Percentiles rank a stretch among this genome's conserved stretches.
Conservation (phyloP, 2,797 vertebrate species). For the Enteromius afrohamiltoni region DNA sequence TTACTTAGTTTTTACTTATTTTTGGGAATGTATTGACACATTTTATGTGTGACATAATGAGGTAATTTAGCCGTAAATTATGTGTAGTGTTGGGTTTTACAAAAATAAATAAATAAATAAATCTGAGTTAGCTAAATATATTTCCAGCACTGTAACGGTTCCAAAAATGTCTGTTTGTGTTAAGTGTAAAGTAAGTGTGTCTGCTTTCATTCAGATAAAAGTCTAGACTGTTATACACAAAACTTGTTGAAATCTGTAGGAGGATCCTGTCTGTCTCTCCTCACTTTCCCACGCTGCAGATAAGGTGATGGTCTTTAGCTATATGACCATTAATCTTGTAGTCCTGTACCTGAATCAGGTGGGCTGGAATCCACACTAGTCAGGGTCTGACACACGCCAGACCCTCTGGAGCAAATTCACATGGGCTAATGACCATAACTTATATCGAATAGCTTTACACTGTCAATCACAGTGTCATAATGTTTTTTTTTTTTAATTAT, state of each 20-base stretch:
- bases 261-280: conserved; percentile 48
- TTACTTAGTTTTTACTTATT: not conserved
- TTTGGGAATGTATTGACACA: not conserved
- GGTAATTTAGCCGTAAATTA: not conserved
- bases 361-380: conserved; percentile 13
- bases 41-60: not conserved
- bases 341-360: conserved; percentile 56
- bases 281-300: conserved; percentile 63
- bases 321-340: conserved; percentile 50
- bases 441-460: not conserved
- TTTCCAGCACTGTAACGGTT: not conserved
- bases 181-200: conserved; percentile 50
- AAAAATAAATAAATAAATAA: not conserved
- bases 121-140: not conserved
- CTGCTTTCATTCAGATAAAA: conserved; percentile 65
- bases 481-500: no score
- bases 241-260: conserved; percentile 65
- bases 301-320: conserved; percentile 58
- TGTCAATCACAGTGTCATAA: not conserved
- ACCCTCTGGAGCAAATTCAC: conserved; percentile 1
- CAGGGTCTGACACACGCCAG: conserved; percentile 29
- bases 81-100: not conserved
- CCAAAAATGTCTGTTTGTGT: conserved; percentile 53
- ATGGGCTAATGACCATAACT: not conserved
- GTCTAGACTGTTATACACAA: conserved; percentile 67